Evolutionary conservation across 1,140 invertebrate species (phyloP).

Genomic region (Holcopasites calliopsidis): DNA sequence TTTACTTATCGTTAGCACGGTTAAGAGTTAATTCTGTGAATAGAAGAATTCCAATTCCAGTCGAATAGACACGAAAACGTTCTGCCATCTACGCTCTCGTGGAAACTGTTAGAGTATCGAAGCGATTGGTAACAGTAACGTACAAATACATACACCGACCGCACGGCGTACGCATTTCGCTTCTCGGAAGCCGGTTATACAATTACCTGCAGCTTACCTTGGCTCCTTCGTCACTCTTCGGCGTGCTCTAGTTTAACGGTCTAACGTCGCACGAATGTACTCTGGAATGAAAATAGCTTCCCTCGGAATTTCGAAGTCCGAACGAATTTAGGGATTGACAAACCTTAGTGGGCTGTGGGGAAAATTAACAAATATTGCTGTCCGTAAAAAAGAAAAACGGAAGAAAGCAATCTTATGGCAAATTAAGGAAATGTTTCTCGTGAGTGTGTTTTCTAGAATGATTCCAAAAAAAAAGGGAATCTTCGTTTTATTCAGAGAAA

Average conservation of each 20-base stretch:
- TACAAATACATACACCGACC: conserved; percentile 11
- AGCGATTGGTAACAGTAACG: conserved; percentile 25
- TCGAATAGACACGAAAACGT: background rate
- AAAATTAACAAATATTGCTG: background rate
- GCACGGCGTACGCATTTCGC: conserved; percentile 30
- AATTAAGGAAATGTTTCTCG: background rate
- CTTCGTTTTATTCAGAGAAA: background rate
- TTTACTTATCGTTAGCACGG: too few relatives aligned
- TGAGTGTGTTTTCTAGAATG: background rate
- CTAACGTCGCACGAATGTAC: conserved; percentile 38
- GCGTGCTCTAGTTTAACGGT: conserved; percentile 57
- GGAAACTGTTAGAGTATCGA: conserved; percentile 23
- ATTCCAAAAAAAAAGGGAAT: too few relatives aligned
- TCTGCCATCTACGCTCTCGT: background rate
- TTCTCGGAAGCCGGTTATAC: conserved; percentile 65
- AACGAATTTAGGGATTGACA: background rate
- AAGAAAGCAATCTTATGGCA: background rate
- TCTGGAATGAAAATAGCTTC: conserved; percentile 41
- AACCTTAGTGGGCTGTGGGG: background rate
- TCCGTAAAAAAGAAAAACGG: background rate
- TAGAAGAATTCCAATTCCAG: background rate
- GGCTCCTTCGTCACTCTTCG: conserved; percentile 52
- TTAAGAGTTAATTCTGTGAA: too few relatives aligned
- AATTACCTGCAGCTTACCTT: conserved; percentile 64
- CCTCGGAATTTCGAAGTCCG: background rate